A percentile compares a stretch with the other conserved stretches of the same genome.
Conservation (phyloP, 2,797 vertebrate genomes). For the Amniataba percoides region DNA sequence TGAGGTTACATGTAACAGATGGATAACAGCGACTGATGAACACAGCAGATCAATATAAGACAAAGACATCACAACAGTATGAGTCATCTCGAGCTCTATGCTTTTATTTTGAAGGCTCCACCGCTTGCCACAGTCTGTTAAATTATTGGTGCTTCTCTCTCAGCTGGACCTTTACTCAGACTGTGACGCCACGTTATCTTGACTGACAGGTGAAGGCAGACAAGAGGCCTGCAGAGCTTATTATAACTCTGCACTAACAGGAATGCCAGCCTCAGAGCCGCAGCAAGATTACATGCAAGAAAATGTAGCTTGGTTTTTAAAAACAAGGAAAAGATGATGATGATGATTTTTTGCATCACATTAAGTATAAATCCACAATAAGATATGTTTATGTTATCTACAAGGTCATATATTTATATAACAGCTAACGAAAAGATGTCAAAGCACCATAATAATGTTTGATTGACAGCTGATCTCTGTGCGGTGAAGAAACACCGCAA, state of each 20-base stretch:
- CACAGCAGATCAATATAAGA: not conserved
- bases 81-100: not conserved
- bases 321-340: too few relatives aligned
- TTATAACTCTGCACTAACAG: conserved; percentile 26
- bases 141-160: not conserved
- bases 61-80: not conserved
- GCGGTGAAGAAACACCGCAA: too few relatives aligned
- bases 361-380: not conserved
- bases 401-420: too few relatives aligned
- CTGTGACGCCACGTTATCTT: conserved; percentile 57
- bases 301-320: not conserved
- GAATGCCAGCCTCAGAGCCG: not conserved
- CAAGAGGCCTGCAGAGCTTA: conserved; percentile 31
- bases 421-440: too few relatives aligned
- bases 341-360: not conserved
- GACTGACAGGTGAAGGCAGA: conserved; percentile 50
- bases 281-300: not conserved
- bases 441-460: too few relatives aligned
- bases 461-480: too few relatives aligned
- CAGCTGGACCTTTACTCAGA: conserved; percentile 22
- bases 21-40: not conserved
- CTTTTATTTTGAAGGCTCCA: conserved; percentile 45
- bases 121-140: not conserved
- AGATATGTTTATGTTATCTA: not conserved
- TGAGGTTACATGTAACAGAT: too few relatives aligned